Evolutionary conservation across 2,888 invertebrate genomes (phyloP).

Genomic region (Eustalomyia histrio): DNA sequence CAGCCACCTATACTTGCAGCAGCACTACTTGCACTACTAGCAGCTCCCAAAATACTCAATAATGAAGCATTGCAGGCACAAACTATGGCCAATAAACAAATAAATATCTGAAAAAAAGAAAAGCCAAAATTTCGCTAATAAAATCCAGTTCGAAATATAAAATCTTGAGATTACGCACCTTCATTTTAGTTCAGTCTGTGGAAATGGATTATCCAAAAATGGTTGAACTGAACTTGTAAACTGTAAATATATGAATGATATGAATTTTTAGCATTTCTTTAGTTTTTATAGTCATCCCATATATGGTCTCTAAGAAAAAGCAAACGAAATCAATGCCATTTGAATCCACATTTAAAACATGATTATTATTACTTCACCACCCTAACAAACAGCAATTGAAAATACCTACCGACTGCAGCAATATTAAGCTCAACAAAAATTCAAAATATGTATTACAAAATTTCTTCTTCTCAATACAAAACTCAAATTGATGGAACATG

Average conservation of each 20-base stretch:
- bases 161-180: slow-evolving; percentile 42
- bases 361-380: slow-evolving; percentile 46
- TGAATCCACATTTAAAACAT: slow-evolving; percentile 21
- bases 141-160: background rate
- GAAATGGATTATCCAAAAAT: slow-evolving; percentile 19
- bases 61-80: slow-evolving; percentile 72
- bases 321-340: slow-evolving; percentile 30
- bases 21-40: slow-evolving; percentile 31
- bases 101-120: slow-evolving; percentile 68
- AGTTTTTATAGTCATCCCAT: slow-evolving; percentile 71
- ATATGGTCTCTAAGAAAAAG: slow-evolving; percentile 22
- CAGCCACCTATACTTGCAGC: slow-evolving; percentile 46
- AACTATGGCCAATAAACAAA: slow-evolving; percentile 72
- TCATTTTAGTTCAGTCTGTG: slow-evolving; percentile 56
- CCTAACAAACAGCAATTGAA: slow-evolving; percentile 9
- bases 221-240: slow-evolving; percentile 67
- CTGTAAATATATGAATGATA: slow-evolving; percentile 71
- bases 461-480: slow-evolving; percentile 53
- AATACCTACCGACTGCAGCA: slow-evolving; percentile 8
- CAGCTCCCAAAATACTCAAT: slow-evolving; percentile 70
- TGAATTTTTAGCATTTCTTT: slow-evolving; percentile 66
- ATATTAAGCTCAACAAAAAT: slow-evolving; percentile 17
- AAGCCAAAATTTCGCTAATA: slow-evolving; percentile 1
- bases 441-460: slow-evolving; percentile 54
- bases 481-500: slow-evolving; percentile 5